phyloP scores from a whole-genome alignment of 2,888 invertebrate genomes.

The Lasioglossum leucozonium region DNA sequence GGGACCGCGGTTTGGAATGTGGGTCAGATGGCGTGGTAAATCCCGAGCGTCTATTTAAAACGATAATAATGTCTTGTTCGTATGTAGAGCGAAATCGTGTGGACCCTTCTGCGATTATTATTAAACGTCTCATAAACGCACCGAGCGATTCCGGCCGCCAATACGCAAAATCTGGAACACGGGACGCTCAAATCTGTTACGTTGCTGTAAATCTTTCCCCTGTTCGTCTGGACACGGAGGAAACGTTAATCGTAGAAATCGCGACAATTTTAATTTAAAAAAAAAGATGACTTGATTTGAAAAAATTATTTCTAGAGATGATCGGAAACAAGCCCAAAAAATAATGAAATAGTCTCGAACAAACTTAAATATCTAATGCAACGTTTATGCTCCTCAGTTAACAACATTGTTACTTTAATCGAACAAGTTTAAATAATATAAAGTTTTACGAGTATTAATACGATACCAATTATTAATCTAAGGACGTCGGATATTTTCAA shows the following conservation, averaged over 20 bases:
- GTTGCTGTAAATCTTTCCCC: neutral
- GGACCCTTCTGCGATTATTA: conserved; percentile 14
- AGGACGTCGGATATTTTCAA: too few relatives aligned
- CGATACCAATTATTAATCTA: too few relatives aligned
- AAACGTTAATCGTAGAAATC: neutral
- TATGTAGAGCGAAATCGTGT: conserved; percentile 18
- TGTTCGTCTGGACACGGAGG: neutral
- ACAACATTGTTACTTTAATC: too few relatives aligned
- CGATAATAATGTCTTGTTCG: conserved; percentile 10
- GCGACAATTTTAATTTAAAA: neutral
- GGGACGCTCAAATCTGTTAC: neutral
- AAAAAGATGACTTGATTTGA: neutral
- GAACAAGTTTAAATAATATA: too few relatives aligned
- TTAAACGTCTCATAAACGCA: conserved; percentile 17
- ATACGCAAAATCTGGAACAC: conserved; percentile 4
- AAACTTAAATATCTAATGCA: too few relatives aligned
- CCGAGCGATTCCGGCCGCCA: conserved; percentile 9
- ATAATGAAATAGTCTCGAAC: neutral
- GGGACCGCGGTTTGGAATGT: conserved; percentile 8
- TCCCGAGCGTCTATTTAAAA: conserved; percentile 9
- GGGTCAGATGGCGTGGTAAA: conserved; percentile 3
- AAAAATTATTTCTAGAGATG: neutral
- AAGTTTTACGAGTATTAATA: too few relatives aligned
- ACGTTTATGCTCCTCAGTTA: too few relatives aligned
- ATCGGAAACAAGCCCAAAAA: neutral